phyloP scores from a whole-genome alignment of 1,140 invertebrate genomes.

The Drosophila parabipectinata region DNA sequence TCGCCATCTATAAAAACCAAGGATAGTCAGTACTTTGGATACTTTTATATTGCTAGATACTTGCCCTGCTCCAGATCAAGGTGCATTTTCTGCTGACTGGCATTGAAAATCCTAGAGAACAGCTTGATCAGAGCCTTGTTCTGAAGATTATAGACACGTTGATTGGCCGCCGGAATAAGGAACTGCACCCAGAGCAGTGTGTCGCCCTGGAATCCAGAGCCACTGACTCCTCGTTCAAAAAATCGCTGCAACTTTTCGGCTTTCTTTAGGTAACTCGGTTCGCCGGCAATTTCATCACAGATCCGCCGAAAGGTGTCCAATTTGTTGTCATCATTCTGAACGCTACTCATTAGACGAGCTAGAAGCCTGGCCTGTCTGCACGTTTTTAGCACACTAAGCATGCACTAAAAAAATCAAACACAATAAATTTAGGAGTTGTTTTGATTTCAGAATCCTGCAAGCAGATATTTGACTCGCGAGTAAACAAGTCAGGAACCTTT shows the following conservation, averaged over 20 bases:
- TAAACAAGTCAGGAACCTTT: slow-evolving; percentile 91
- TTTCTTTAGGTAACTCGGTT: slow-evolving; percentile 92
- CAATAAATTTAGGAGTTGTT: slow-evolving; percentile 12
- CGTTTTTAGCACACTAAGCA: neutral
- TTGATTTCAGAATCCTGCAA: slow-evolving; percentile 86
- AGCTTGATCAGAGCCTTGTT: slow-evolving; percentile 96
- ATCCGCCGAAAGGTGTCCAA: slow-evolving; percentile 92
- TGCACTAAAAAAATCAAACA: slow-evolving; percentile 9
- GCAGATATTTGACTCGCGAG: slow-evolving; percentile 90
- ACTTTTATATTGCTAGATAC: neutral
- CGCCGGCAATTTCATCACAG: slow-evolving; percentile 90
- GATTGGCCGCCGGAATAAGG: slow-evolving; percentile 92
- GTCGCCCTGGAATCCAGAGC: slow-evolving; percentile 90
- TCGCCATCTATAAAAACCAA: slow-evolving; percentile 86
- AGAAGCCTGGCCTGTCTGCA: neutral
- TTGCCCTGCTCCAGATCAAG: slow-evolving; percentile 90
- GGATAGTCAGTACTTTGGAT: neutral
- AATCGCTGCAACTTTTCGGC: slow-evolving; percentile 89
- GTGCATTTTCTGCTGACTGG: slow-evolving; percentile 92
- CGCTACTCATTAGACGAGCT: slow-evolving; percentile 34
- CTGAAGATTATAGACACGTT: slow-evolving; percentile 95
- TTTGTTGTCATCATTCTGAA: slow-evolving; percentile 87
- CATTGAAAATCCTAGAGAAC: slow-evolving; percentile 91
- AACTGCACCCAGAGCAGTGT: slow-evolving; percentile 92
- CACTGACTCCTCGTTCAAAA: slow-evolving; percentile 76